A percentile compares a stretch with the other conserved stretches of the same genome.
phyloP scores from a whole-genome alignment of 2,113 vertebrate genomes.

The Strix aluco region DNA sequence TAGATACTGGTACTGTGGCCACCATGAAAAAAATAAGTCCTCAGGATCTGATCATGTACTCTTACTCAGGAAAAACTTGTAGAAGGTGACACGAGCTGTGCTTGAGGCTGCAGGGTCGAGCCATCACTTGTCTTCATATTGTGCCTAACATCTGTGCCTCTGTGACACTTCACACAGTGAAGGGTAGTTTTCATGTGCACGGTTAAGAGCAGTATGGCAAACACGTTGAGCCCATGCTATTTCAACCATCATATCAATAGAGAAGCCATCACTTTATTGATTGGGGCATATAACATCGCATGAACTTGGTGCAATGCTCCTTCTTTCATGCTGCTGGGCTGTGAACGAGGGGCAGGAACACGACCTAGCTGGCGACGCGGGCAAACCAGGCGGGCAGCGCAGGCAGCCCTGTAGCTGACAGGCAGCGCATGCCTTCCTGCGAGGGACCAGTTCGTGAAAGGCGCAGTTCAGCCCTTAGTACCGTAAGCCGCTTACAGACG shows the following conservation, averaged over 20 bases:
- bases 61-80: not conserved
- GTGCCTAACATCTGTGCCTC: not conserved
- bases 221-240: not conserved
- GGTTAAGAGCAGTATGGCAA: not conserved
- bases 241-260: not conserved
- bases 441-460: not conserved
- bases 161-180: not conserved
- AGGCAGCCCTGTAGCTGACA: not conserved
- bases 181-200: not conserved
- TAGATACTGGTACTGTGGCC: not conserved
- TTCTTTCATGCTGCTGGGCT: no score
- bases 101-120: not conserved
- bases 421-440: not conserved
- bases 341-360: not conserved
- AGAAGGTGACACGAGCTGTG: not conserved
- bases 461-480: not conserved
- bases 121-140: not conserved
- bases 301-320: not conserved
- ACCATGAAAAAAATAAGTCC: not conserved
- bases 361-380: rapidly evolving
- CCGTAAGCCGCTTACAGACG: not conserved
- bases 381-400: rapidly evolving
- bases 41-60: not conserved
- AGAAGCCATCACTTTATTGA: not conserved
- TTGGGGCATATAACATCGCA: not conserved